Evolutionary conservation across 2,797 vertebrate species (phyloP), one percentile per base, ranked within the genome.

Genomic region (Xiphorhynchus erythropygius): DNA sequence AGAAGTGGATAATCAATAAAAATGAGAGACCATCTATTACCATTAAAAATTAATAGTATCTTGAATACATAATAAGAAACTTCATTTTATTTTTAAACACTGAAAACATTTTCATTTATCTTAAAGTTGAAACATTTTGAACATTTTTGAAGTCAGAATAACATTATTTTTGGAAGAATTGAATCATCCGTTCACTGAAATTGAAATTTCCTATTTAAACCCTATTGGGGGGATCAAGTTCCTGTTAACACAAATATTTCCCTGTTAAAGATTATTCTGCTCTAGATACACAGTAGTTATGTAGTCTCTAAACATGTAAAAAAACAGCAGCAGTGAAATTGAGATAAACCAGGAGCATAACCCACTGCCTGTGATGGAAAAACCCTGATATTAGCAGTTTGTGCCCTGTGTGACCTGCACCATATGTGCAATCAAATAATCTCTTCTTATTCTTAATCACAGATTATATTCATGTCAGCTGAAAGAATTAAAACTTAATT

Each of bases 351-450:
- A 52, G 18, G 27, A 63, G 13, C 22, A 39, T n/a, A 73, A 68
- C 4, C 4, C 33, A 11, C 37, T 60, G 19, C n/a, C 8, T 32
- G 25, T 21, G 27, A 32, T 60, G 18, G 47, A 24, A 57, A 68
- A 93, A 52, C 19, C 19, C 70, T 11, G 15, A 32, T 11, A 22
- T 9, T 30, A 50, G 1, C 37, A 35, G 7, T 60, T 67, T 84
- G n/a, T 84, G 41, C 13, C 28, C 13, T 18, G 9, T 62, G 9
- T 64, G 50, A 39, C 42, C 39, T 64, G 23, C 59, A 24, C 7
- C 2, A 2, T n/a, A 18, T 9, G 57, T 24, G 12, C 18, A 32
- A 17, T 84, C 24, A 28, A 49, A 46, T 23, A 0, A 4, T 75
- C 9, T 42, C 21, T 49, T 53, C 41, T 24, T 32, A 3, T 71